These are phyloP conservation scores for Diceros bicornis DNA, from an alignment of 2,797 vertebrate species.

Conservation along the genomic window DNA sequence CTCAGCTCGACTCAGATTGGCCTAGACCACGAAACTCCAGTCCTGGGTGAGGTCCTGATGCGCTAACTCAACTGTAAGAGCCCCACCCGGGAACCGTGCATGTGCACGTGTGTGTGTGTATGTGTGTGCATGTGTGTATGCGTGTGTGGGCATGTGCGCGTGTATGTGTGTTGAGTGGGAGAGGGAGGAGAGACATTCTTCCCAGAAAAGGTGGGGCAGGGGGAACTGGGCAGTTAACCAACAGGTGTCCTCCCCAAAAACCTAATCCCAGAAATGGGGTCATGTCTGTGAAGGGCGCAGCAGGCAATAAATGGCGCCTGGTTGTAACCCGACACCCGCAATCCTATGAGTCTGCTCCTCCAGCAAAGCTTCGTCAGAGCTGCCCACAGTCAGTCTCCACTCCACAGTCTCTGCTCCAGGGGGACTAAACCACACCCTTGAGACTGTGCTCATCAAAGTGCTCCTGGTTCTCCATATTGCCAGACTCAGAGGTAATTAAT, in stretches of 20 bases:
- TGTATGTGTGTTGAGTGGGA: neutral
- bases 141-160: neutral
- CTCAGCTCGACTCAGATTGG: neutral
- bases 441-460: rapidly evolving
- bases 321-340: rapidly evolving
- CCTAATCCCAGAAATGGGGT: too few species aligned
- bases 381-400: neutral
- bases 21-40: neutral
- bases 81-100: too few species aligned
- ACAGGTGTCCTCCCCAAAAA: neutral
- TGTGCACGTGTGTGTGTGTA: neutral
- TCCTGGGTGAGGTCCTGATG: neutral
- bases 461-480: neutral
- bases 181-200: neutral
- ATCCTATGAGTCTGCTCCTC: neutral
- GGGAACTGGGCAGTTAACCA: neutral
- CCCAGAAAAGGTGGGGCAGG: neutral
- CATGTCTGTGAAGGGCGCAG: neutral
- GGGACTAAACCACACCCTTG: neutral
- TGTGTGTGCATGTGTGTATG: neutral
- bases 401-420: neutral
- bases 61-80: neutral
- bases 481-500: neutral
- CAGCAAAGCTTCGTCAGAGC: neutral
- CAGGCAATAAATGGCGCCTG: rapidly evolving